Base-by-base conservation (phyloP, 2,888 invertebrate genomes). In the Autographa pulchrina region DNA sequence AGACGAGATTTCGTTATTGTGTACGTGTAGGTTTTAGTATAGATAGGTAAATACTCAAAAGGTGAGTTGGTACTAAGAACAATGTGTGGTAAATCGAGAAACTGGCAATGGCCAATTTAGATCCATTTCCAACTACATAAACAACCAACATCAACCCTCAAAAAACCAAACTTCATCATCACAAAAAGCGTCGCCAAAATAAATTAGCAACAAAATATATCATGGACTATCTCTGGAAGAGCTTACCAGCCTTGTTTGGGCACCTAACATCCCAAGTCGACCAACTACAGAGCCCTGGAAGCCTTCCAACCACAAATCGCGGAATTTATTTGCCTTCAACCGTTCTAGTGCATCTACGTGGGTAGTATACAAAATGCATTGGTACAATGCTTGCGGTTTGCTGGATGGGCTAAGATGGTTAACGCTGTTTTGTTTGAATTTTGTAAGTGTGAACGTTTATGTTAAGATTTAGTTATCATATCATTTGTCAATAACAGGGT, bases 291-390 rank as follows among this genome's bases (percentile, higher is more conserved):
- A 84, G 86, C 84, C 84, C 93, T 95, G 94, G 94, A 95, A 92
- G 88, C 89, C 83, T 91, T 94, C 94, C 94, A 95, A 93, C 94
- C 94, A 91, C 94, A 94, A 94, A 94, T 93, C 93, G 93, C 85
- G 88, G 88, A 93, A 94, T 94, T 93, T 94, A 94, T 95, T 94
- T 92, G 93, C 93, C 93, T 92, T 93, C 93, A 92, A 85, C 90
- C 90, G 88, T 88, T 86, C 91, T 91, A 92, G 91, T 91, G 92
- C 91, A 92, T 91, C 89, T 93, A 94, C 94, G 94, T 94, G 94
- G 87, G 61, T 81, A 74, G 93, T 89, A 85, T 93, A 93, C 91
- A 90, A 91, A 93, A 92, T 91, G 87, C 89, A 89, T 81, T 70
- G 76, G 69, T 62, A 69, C 77, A 65, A 38, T 56, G 83, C 81